These are phyloP conservation scores for Cryptotermes secundus DNA, from an alignment of 1,140 invertebrate species.

Conservation along the genomic window DNA sequence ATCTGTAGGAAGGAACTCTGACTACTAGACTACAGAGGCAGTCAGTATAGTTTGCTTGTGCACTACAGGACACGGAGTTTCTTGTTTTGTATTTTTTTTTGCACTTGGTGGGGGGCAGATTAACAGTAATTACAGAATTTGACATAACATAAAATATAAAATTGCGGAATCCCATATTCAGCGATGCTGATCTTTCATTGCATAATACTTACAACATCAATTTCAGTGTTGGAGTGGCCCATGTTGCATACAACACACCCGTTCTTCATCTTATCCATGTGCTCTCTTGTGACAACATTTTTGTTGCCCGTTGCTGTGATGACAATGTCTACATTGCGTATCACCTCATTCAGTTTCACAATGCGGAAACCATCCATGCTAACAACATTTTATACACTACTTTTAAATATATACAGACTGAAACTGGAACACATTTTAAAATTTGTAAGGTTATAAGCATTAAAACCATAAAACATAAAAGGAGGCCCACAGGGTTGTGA, in stretches of 20 bases:
- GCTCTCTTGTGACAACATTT: constrained; percentile 90
- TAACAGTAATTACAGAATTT: not conserved
- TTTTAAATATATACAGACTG: constrained; percentile 36
- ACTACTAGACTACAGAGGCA: too few relatives aligned
- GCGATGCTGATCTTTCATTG: too few relatives aligned
- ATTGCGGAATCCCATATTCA: not conserved
- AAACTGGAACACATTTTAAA: too few relatives aligned
- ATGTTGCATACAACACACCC: constrained; percentile 97
- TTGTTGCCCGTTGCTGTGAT: constrained; percentile 97
- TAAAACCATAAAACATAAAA: too few relatives aligned
- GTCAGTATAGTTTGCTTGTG: too few relatives aligned
- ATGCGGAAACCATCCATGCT: constrained; percentile 98
- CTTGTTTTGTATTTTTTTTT: too few relatives aligned
- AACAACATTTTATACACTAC: constrained; percentile 3
- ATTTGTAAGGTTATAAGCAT: too few relatives aligned
- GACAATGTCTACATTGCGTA: constrained; percentile 89
- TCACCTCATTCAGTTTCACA: constrained; percentile 93
- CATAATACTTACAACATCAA: constrained; percentile 79
- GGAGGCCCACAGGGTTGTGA: too few relatives aligned
- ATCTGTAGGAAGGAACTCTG: too few relatives aligned
- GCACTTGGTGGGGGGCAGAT: not conserved
- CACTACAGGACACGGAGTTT: too few relatives aligned
- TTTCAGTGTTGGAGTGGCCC: constrained; percentile 98
- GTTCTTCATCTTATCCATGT: constrained; percentile 97
- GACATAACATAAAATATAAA: not conserved